These are phyloP conservation scores for Eupithecia inturbata DNA, from an alignment of 2,888 invertebrate species.

Conservation along the genomic window DNA sequence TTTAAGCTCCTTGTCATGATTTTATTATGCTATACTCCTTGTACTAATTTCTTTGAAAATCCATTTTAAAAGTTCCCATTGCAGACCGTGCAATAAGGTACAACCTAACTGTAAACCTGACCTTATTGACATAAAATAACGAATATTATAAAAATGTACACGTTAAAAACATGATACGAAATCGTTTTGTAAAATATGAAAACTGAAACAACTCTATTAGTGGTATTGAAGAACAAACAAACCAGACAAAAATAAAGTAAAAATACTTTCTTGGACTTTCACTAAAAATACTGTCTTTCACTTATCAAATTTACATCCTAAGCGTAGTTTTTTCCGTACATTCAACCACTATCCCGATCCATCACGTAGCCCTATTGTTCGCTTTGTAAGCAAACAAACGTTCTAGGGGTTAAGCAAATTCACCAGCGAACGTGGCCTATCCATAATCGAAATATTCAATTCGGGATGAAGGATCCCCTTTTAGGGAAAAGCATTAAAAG, in stretches of 20 bases:
- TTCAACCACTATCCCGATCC: neutral
- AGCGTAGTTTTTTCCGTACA: slow-evolving; percentile 4
- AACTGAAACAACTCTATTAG: neutral
- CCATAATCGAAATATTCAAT: slow-evolving; percentile 40
- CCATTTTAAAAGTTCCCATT: too few relatives aligned
- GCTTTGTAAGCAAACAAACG: slow-evolving; percentile 41
- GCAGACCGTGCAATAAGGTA: too few relatives aligned
- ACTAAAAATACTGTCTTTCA: neutral
- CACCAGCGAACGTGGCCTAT: slow-evolving; percentile 39
- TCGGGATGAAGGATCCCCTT: slow-evolving; percentile 23
- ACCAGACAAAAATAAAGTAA: too few relatives aligned
- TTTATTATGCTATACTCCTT: neutral
- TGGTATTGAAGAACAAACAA: too few relatives aligned
- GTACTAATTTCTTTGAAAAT: neutral
- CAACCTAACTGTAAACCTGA: too few relatives aligned
- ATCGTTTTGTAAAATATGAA: neutral
- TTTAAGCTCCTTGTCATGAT: neutral
- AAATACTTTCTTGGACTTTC: neutral
- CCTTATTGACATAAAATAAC: too few relatives aligned
- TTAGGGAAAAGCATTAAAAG: slow-evolving; percentile 2
- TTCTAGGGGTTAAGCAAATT: slow-evolving; percentile 33
- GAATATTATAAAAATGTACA: too few relatives aligned
- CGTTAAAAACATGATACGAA: too few relatives aligned
- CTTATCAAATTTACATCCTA: neutral
- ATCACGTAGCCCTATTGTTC: slow-evolving; percentile 18